phyloP scores from a whole-genome alignment of 30 jellyfish, hydroid and myxozoan genomes.

The Turritopsis rubra region DNA sequence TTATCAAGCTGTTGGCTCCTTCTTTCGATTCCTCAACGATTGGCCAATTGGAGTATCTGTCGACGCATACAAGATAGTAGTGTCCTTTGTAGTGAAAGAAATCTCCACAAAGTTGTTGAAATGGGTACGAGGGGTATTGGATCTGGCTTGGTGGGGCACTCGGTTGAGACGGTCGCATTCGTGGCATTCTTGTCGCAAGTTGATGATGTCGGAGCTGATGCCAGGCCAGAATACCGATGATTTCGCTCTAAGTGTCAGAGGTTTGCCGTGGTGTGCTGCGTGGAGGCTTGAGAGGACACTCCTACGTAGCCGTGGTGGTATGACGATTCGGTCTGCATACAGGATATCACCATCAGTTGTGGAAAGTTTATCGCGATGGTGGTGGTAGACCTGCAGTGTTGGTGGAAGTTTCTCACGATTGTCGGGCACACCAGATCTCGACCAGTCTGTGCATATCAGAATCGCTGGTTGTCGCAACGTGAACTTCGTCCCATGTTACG shows the following conservation, averaged over 20 bases:
- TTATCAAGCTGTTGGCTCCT: background rate
- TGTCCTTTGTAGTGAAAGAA: too few relatives aligned
- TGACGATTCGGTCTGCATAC: too few relatives aligned
- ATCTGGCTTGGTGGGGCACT: too few relatives aligned
- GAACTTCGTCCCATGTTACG: too few relatives aligned
- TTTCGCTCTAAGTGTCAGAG: background rate
- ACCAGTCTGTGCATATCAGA: background rate
- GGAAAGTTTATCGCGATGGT: too few relatives aligned
- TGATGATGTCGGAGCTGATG: background rate
- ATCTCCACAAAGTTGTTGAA: too few relatives aligned
- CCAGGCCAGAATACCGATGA: background rate
- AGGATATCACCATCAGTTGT: too few relatives aligned
- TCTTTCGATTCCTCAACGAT: background rate
- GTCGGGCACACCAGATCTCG: constrained; percentile 10
- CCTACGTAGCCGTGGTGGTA: background rate
- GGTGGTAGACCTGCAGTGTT: too few relatives aligned
- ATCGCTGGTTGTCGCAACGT: too few relatives aligned
- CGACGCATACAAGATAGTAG: too few relatives aligned
- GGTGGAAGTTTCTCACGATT: constrained; percentile 27
- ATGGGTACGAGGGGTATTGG: too few relatives aligned
- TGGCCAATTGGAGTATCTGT: constrained; percentile 4
- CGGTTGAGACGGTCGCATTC: too few relatives aligned
- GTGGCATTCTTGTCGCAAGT: background rate
- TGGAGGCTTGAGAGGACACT: constrained; percentile 1
- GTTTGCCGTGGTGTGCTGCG: constrained; percentile 9